These are phyloP conservation scores for Solenodon paradoxus DNA, from an alignment of 2,113 vertebrate species.

Conservation along the genomic window DNA sequence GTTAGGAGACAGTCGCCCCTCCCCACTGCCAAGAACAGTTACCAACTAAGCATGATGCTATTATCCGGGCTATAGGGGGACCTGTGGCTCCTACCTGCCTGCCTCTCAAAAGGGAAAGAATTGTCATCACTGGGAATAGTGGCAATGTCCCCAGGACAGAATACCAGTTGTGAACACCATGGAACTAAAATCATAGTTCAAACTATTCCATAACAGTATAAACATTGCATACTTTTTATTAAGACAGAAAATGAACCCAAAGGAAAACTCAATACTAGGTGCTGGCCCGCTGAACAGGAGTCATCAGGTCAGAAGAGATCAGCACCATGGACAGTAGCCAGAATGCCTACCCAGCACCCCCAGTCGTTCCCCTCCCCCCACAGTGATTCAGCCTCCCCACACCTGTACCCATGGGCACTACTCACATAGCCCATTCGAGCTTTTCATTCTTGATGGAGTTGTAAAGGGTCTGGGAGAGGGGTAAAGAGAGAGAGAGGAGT, in stretches of 20 bases:
- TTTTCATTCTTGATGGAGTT: slow-evolving; percentile 99
- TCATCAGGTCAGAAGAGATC: neutral
- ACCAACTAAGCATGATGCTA: neutral
- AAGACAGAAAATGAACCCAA: neutral
- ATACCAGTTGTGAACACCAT: neutral
- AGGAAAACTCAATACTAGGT: neutral
- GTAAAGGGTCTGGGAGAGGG: slow-evolving; percentile 89
- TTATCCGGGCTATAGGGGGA: neutral
- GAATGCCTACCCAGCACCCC: neutral
- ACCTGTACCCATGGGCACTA: slow-evolving; percentile 67
- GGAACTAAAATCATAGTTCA: neutral
- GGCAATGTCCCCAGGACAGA: neutral
- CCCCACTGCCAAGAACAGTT: neutral
- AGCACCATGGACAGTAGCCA: slow-evolving; percentile 59
- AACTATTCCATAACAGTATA: neutral
- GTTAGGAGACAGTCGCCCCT: neutral
- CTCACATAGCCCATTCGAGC: slow-evolving; percentile 99
- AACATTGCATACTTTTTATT: neutral
- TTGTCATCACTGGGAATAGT: neutral
- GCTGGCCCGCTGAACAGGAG: neutral
- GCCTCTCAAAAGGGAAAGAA: neutral
- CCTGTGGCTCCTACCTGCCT: neutral
- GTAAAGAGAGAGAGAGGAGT: slow-evolving; percentile 1
- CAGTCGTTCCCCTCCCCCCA: neutral
- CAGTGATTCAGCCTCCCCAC: neutral